Evolutionary conservation across 1,140 invertebrate species (phyloP).

Genomic region (Ips nitidus): DNA sequence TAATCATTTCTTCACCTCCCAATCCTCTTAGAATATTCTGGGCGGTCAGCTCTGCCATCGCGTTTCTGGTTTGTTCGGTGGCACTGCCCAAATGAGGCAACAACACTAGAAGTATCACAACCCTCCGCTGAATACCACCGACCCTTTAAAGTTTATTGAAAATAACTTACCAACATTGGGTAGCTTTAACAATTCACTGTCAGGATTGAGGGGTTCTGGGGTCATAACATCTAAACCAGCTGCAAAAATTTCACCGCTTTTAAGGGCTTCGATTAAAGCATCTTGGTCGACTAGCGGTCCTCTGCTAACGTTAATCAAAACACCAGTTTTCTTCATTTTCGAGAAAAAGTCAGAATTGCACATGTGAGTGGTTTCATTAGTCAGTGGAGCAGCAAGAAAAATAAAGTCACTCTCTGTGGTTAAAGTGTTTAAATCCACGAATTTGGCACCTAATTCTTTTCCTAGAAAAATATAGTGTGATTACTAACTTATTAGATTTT

Average conservation of each 20-base stretch:
- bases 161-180: constrained; percentile 71
- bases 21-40: constrained; percentile 68
- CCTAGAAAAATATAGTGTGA: constrained; percentile 47
- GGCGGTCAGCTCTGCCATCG: constrained; percentile 78
- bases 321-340: constrained; percentile 82
- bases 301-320: constrained; percentile 83
- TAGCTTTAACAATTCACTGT: constrained; percentile 76
- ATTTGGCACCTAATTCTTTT: constrained; percentile 63
- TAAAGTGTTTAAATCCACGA: constrained; percentile 71
- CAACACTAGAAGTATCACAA: constrained; percentile 61
- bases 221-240: constrained; percentile 93
- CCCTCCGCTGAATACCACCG: too few species aligned
- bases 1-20: constrained; percentile 44
- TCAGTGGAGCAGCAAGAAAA: constrained; percentile 71
- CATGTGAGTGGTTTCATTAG: constrained; percentile 72
- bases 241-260: constrained; percentile 71
- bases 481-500: not conserved
- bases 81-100: constrained; percentile 87
- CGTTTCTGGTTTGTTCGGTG: constrained; percentile 71
- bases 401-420: constrained; percentile 79
- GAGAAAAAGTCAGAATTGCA: constrained; percentile 74
- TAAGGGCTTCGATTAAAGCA: constrained; percentile 75
- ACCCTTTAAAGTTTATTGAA: too few species aligned
- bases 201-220: constrained; percentile 86
- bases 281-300: constrained; percentile 80